These are phyloP conservation scores for Allygus modestus DNA, from an alignment of 2,888 invertebrate species.

Conservation along the genomic window DNA sequence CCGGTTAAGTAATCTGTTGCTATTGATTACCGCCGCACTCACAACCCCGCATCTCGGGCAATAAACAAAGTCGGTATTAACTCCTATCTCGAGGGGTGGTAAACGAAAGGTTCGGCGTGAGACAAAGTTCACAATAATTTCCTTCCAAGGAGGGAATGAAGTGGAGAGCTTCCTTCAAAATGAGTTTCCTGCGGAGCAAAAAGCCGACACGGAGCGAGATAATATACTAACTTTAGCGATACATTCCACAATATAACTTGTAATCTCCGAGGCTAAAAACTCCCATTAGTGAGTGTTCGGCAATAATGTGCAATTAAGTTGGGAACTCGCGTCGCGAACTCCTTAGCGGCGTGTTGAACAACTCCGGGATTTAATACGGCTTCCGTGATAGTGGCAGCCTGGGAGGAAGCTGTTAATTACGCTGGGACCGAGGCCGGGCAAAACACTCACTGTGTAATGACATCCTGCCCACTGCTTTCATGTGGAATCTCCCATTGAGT, in stretches of 20 bases:
- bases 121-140: slow-evolving; percentile 63
- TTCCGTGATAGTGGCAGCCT: slow-evolving; percentile 30
- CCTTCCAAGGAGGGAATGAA: slow-evolving; percentile 52
- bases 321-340: slow-evolving; percentile 61
- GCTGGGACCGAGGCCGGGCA: not conserved
- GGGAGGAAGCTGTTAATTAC: slow-evolving; percentile 41
- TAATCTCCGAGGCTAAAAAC: slow-evolving; percentile 65
- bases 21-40: slow-evolving; percentile 20
- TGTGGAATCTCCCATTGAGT: no score
- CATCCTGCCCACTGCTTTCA: not conserved
- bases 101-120: slow-evolving; percentile 57
- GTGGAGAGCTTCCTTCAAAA: slow-evolving; percentile 15
- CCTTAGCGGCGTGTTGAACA: no score
- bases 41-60: not conserved
- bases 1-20: slow-evolving; percentile 34
- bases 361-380: slow-evolving; percentile 48
- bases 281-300: slow-evolving; percentile 65
- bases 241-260: slow-evolving; percentile 60
- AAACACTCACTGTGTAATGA: slow-evolving; percentile 7
- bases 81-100: slow-evolving; percentile 21
- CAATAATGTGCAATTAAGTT: slow-evolving; percentile 64
- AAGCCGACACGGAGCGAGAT: slow-evolving; percentile 36
- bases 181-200: slow-evolving; percentile 39
- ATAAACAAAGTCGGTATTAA: slow-evolving; percentile 52
- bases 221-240: slow-evolving; percentile 59